Evolutionary conservation across 2,888 invertebrate species (phyloP), one percentile per base, ranked within the genome.

Genomic region (Luffia ferchaultella): DNA sequence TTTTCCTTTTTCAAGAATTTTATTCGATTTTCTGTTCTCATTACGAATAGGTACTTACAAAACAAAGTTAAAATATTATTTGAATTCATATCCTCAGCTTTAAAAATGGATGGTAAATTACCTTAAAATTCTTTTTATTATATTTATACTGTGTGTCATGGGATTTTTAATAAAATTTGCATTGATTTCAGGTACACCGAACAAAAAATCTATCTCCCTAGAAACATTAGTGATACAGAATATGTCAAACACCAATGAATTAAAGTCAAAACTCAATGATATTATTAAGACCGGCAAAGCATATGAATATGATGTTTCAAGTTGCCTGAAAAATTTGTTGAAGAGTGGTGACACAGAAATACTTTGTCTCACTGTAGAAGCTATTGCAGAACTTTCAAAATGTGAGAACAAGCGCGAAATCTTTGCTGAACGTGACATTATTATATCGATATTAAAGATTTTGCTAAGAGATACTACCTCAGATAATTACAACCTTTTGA

Each of bases 311-410:
- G 76, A 80, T 58, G 76, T 85, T 52, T 75, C 76, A 9, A 63
- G 76, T 1, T 73, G 82, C 55, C 61, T 86, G 18, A 75, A 75
- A 61, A 63, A 70, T 1, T 65, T 87, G 55, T 57, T 87, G 43
- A 68, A 61, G 18, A 72, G 63, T 56, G 79, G 76, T 48, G 83
- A 85, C 56, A 71, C 70, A 55, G 85, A 85, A 53, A 85, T 89
- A 20, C 76, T 86, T 48, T 72, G 82, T 53, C 69, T 88, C 54
- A 86, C 88, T 18, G 86, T 90, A 16, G 89, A 93, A 75, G 88
- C 91, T 18, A 87, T 93, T 53, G 93, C 95, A 0, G 95, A 95
- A 76, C 85, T 93, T 20, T 91, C 91, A 12, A 95, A 94, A 85
- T 88, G 87, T 62, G 92, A 92, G 63, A 77, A 85, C 42, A 92